phyloP scores from a whole-genome alignment of 2,888 invertebrate species.

The Lasioglossum calceatum region DNA sequence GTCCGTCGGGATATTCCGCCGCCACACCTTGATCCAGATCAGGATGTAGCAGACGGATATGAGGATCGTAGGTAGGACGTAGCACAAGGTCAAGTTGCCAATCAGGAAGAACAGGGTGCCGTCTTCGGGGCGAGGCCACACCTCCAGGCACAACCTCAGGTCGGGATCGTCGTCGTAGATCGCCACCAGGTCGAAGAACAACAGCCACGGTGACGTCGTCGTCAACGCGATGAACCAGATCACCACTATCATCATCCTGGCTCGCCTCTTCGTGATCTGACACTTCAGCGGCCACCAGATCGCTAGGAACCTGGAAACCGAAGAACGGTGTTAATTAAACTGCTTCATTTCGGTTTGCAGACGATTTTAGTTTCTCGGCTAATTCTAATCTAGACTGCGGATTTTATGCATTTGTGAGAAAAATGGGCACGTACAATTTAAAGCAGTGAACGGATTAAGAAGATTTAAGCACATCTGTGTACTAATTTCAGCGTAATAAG shows the following conservation, averaged over 20 bases:
- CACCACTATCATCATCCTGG: constrained; percentile 93
- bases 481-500: no score
- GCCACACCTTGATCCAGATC: constrained; percentile 96
- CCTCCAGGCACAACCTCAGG: constrained; percentile 91
- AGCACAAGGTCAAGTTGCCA: constrained; percentile 95
- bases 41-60: constrained; percentile 96
- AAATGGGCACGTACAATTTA: no score
- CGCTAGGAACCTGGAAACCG: constrained; percentile 94
- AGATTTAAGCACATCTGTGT: no score
- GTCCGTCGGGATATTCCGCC: constrained; percentile 94
- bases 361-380: not conserved
- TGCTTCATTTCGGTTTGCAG: accelerated
- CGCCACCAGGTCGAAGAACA: constrained; percentile 93
- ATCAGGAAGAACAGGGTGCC: constrained; percentile 94
- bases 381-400: not conserved
- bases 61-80: constrained; percentile 95
- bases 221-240: constrained; percentile 95
- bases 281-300: constrained; percentile 97
- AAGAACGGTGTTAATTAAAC: not conserved
- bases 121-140: constrained; percentile 94
- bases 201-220: constrained; percentile 95
- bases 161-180: constrained; percentile 91
- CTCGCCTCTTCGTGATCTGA: constrained; percentile 95
- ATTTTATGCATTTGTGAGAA: no score
- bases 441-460: no score